Percentiles rank a stretch among this genome's conserved stretches.
Conservation (phyloP, 2,888 invertebrate species). For the Agonopterix alstromeriana region DNA sequence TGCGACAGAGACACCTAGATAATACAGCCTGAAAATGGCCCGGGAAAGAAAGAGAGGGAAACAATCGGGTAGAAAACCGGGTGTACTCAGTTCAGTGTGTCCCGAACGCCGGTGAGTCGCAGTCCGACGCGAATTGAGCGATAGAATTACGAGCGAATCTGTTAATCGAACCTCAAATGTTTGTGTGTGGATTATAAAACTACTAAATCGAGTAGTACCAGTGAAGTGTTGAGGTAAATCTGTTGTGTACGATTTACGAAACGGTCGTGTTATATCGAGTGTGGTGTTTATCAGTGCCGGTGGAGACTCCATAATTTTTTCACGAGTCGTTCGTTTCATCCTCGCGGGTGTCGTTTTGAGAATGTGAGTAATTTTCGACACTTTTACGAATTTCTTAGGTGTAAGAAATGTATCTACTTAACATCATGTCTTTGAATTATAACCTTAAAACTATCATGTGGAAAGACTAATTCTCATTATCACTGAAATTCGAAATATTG, state of each 20-base stretch:
- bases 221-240: background rate
- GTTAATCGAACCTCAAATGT: slow-evolving; percentile 19
- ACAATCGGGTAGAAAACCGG: slow-evolving; percentile 46
- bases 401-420: too few relatives aligned
- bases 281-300: slow-evolving; percentile 15
- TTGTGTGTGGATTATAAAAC: slow-evolving; percentile 12
- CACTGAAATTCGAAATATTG: too few relatives aligned
- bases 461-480: too few relatives aligned
- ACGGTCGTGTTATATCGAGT: slow-evolving; percentile 4
- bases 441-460: too few relatives aligned
- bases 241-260: background rate
- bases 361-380: slow-evolving; percentile 31
- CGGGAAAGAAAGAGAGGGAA: slow-evolving; percentile 36
- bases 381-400: slow-evolving; percentile 12
- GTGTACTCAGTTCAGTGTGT: slow-evolving; percentile 61
- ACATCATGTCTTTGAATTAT: too few relatives aligned
- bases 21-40: slow-evolving; percentile 18
- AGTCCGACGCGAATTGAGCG: slow-evolving; percentile 32
- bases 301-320: slow-evolving; percentile 15
- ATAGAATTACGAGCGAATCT: slow-evolving; percentile 33
- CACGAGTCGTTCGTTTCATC: slow-evolving; percentile 12
- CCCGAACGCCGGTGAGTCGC: slow-evolving; percentile 46
- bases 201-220: background rate
- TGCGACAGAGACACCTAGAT: slow-evolving; percentile 37
- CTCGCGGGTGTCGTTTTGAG: slow-evolving; percentile 21